These are phyloP conservation scores for Odontophorus gujanensis DNA, from an alignment of 2,113 vertebrate genomes.

Conservation along the genomic window DNA sequence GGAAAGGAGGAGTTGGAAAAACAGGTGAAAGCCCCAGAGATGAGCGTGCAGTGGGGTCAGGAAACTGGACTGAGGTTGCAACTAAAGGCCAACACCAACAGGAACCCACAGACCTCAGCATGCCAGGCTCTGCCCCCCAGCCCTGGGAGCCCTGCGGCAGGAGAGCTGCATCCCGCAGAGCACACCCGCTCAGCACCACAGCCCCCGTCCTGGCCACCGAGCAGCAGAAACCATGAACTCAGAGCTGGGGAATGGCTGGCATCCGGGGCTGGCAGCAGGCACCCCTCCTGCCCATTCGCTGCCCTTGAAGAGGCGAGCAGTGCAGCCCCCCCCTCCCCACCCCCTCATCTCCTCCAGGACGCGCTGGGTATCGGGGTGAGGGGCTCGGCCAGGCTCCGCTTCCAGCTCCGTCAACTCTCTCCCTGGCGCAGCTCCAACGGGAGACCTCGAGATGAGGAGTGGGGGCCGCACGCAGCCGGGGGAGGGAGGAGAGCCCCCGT, in stretches of 20 bases:
- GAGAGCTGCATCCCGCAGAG: neutral
- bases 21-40: slow-evolving; percentile 21
- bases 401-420: too few species aligned
- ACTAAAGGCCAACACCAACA: neutral
- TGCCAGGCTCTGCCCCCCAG: neutral
- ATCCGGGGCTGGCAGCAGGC: slow-evolving; percentile 26
- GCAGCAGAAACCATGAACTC: slow-evolving; percentile 55
- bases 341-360: neutral
- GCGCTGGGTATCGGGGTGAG: neutral
- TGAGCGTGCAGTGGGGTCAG: neutral
- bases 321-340: neutral
- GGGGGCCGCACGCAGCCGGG: neutral
- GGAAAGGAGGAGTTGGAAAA: slow-evolving; percentile 45
- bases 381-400: neutral
- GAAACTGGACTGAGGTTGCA: neutral
- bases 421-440: slow-evolving; percentile 6
- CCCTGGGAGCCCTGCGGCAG: neutral
- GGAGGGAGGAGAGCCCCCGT: slow-evolving; percentile 44
- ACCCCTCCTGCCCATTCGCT: neutral
- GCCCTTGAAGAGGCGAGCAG: slow-evolving; percentile 44
- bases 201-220: neutral
- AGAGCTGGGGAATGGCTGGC: slow-evolving; percentile 67
- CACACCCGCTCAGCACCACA: slow-evolving; percentile 11
- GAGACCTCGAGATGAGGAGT: slow-evolving; percentile 20
- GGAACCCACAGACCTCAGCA: neutral